Percentiles rank a stretch among this genome's conserved stretches.
Evolutionary conservation across 2,888 invertebrate species (phyloP).

Genomic region (Apamea crenata): DNA sequence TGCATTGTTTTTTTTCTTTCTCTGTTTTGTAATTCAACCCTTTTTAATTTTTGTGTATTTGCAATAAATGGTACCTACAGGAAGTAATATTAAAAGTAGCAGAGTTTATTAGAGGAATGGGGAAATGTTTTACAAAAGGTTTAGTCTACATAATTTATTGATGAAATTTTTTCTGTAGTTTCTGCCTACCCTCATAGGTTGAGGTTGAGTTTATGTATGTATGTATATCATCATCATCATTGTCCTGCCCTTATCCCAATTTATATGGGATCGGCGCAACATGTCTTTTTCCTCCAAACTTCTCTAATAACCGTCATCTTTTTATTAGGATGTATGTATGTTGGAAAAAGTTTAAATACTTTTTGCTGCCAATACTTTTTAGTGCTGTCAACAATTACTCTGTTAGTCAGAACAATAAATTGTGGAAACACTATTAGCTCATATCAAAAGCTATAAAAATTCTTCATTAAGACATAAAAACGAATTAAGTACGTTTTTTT

Average conservation of each 20-base stretch:
- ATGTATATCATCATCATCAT: too few species aligned
- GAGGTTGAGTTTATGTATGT: not conserved
- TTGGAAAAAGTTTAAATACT: not conserved
- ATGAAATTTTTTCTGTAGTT: too few species aligned
- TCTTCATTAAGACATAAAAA: conserved; percentile 6
- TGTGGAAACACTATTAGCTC: conserved; percentile 1
- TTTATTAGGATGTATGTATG: not conserved
- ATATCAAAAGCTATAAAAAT: conserved; percentile 11
- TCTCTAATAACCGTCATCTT: too few species aligned
- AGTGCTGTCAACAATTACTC: not conserved
- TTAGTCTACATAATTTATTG: not conserved
- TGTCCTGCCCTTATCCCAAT: not conserved
- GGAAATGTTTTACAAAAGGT: not conserved
- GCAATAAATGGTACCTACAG: too few species aligned
- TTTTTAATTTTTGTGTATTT: too few species aligned
- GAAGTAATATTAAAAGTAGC: not conserved
- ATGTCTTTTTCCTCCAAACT: too few species aligned
- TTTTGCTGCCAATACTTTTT: not conserved
- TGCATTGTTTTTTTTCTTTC: not conserved
- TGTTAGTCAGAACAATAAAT: not conserved
- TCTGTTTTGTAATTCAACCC: too few species aligned
- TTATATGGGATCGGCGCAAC: too few species aligned
- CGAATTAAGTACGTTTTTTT: not conserved
- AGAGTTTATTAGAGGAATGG: too few species aligned
- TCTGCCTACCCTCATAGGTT: too few species aligned